Evolutionary conservation across 2,113 vertebrate genomes (phyloP).

Genomic region (Calypte anna): DNA sequence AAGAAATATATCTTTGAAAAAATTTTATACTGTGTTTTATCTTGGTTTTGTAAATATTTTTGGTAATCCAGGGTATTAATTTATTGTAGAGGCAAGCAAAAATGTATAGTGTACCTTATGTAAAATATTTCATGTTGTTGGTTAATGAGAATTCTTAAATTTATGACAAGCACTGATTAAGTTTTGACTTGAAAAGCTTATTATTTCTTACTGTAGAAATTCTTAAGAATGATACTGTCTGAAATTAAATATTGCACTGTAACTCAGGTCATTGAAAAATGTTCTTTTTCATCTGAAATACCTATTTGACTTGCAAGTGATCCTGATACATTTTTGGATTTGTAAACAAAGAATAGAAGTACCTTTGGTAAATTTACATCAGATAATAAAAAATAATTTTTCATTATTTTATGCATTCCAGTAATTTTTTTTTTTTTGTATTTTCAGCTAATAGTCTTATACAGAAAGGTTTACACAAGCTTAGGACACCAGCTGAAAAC

Average conservation of each 20-base stretch:
- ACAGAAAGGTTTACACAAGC: background rate
- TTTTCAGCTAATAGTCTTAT: background rate
- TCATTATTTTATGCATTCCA: background rate
- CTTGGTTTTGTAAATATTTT: conserved; percentile 77
- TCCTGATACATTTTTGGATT: conserved; percentile 23
- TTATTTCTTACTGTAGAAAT: conserved; percentile 72
- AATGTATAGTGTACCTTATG: background rate
- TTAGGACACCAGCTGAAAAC: background rate
- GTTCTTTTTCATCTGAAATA: conserved; percentile 51
- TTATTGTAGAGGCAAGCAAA: conserved; percentile 53
- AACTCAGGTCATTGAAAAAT: conserved; percentile 73
- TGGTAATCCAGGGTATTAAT: conserved; percentile 52
- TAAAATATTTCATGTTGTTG: conserved; percentile 10
- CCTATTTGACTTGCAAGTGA: conserved; percentile 57
- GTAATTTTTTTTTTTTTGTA: background rate
- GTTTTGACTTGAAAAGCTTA: conserved; percentile 60
- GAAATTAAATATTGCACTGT: conserved; percentile 71
- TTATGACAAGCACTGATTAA: conserved; percentile 22
- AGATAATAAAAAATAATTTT: background rate
- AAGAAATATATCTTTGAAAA: conserved; percentile 45
- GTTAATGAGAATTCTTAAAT: conserved; percentile 26
- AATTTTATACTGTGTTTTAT: conserved; percentile 70
- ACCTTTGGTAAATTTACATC: background rate
- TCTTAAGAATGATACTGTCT: conserved; percentile 74
- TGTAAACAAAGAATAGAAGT: conserved; percentile 40